phyloP scores from a whole-genome alignment of 1,140 invertebrate species.

The Aphidius ervi region DNA sequence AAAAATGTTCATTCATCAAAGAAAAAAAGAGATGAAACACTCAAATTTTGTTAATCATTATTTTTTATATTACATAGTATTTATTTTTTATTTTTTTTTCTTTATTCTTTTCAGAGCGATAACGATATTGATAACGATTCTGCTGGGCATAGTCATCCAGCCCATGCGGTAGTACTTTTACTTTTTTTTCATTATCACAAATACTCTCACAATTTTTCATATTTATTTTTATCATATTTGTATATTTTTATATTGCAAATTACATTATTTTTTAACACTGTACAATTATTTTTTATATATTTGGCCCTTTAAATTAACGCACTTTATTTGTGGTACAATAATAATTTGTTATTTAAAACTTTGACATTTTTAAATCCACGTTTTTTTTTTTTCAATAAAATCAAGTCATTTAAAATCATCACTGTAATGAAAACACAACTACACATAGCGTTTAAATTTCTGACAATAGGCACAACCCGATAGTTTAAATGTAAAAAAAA shows the following conservation, averaged over 20 bases:
- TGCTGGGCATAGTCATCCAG: constrained; percentile 54
- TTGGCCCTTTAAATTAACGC: no score
- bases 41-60: no score
- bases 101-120: constrained; percentile 51
- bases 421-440: constrained; percentile 9
- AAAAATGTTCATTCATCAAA: constrained; percentile 7
- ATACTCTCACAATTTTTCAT: constrained; percentile 22
- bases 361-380: no score
- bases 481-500: no score
- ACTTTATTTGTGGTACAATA: no score
- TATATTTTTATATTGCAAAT: background rate
- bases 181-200: constrained; percentile 37
- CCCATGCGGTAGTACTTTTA: constrained; percentile 55
- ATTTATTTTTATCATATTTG: no score
- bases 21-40: constrained; percentile 15
- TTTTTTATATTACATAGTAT: constrained; percentile 7
- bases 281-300: no score
- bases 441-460: background rate
- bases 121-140: constrained; percentile 53
- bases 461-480: no score
- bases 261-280: no score
- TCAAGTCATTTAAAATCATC: no score
- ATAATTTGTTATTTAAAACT: no score
- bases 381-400: no score
- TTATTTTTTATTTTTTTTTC: constrained; percentile 43